A percentile compares a stretch with the other conserved stretches of the same genome.
phyloP scores from a whole-genome alignment of 2,888 invertebrate genomes.

The Nomada flava region DNA sequence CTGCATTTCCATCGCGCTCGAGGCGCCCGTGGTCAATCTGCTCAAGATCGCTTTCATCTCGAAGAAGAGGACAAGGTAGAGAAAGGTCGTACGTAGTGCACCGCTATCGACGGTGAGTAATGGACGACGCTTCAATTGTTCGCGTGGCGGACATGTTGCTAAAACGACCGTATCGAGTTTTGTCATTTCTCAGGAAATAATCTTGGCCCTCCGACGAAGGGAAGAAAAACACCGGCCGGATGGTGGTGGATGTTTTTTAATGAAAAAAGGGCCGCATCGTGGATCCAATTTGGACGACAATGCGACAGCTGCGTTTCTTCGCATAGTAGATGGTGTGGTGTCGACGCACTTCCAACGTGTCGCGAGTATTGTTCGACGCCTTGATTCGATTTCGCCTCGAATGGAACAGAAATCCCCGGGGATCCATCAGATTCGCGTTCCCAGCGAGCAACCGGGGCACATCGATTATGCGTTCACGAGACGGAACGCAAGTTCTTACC shows the following conservation, averaged over 20 bases:
- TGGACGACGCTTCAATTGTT: background rate
- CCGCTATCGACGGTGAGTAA: constrained; percentile 39
- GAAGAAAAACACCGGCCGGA: background rate
- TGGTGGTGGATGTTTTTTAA: constrained; percentile 7
- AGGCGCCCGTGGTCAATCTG: constrained; percentile 92
- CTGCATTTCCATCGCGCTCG: constrained; percentile 91
- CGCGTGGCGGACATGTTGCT: background rate
- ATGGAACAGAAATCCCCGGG: background rate
- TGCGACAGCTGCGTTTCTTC: background rate
- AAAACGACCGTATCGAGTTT: background rate
- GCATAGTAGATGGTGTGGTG: background rate
- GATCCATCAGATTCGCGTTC: background rate
- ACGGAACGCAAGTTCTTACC: background rate
- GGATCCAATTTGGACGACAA: background rate
- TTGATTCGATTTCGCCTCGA: background rate
- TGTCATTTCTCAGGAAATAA: constrained; percentile 5
- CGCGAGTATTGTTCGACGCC: constrained; percentile 1
- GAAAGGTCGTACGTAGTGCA: constrained; percentile 2
- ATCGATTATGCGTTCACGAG: background rate
- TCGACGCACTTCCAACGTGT: background rate
- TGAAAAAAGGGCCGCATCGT: background rate
- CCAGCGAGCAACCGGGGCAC: background rate
- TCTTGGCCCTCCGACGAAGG: background rate
- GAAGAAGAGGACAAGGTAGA: constrained; percentile 83
- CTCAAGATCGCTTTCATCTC: constrained; percentile 88